Evolutionary conservation across 2,113 vertebrate genomes (phyloP), one percentile per base, ranked within the genome.

Genomic region (Albula glossodonta): DNA sequence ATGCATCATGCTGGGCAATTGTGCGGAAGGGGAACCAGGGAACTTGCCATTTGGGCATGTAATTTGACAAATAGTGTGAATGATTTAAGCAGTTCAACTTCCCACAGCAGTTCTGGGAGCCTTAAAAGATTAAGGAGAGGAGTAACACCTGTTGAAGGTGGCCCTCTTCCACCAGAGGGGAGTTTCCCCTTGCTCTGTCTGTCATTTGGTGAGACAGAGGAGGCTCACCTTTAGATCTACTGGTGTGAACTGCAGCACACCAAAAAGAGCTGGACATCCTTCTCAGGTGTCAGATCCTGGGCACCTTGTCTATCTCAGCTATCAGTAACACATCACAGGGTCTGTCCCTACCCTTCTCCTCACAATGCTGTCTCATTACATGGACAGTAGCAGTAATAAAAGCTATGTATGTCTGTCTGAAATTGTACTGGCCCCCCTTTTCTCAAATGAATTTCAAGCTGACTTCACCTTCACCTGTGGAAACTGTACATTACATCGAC

Each of bases 171-270:
- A 66, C 60, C 17, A 22, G 60, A 22, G 17, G 17, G 60, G 60
- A 19, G 60, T 22, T 66, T 66, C 60, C 19, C 60, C 53, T 56
- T 74, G 70, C n/a, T 74, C 22, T 74, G n/a, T n/a, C 15, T 17
- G 78, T 49, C 41, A 49, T 2, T 79, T 1, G 7, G 7, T 51
- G 7, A 49, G 13, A 25, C 11, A 74, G 70, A 25, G 52, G 84
- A 19, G 13, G 84, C 96, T 97, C 96, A 99, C 98, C 98, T 98
- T 99, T 99, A 88, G 98, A 97, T 96, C 98, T 95, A 94, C 98
- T 99, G 91, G 98, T 99, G 93, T 99, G 98, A 94, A 99, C 93
- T 90, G 92, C 97, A 97, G 78, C 98, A 97, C 52, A 99, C 93
- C 98, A 98, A 99, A 90, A 99, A 96, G 88, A 96, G 93, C 94